Conservation (phyloP, 2,888 invertebrate genomes). For the Gasteruption jaculator region DNA sequence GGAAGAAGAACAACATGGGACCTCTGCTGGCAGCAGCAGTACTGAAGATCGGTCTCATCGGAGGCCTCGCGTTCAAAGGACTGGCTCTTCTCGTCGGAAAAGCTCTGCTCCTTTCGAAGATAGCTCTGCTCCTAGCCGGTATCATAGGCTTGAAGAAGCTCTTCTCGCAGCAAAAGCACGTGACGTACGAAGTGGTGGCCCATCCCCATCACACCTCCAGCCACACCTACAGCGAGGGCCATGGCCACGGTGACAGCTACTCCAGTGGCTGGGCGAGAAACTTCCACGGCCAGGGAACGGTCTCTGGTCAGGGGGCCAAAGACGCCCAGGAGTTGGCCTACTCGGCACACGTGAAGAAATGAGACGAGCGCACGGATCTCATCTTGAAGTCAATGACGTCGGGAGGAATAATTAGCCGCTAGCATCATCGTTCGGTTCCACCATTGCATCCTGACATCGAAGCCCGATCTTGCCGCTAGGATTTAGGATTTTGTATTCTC, state of each 20-base stretch:
- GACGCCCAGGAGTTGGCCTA: slow-evolving; percentile 63
- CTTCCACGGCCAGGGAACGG: slow-evolving; percentile 51
- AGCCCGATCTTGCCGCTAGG: too few relatives aligned
- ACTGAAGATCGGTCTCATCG: slow-evolving; percentile 76
- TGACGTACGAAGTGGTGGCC: slow-evolving; percentile 73
- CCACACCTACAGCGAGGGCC: slow-evolving; percentile 49
- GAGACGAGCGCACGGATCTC: too few relatives aligned
- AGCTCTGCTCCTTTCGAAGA: slow-evolving; percentile 79
- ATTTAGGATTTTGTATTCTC: too few relatives aligned
- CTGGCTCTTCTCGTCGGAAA: slow-evolving; percentile 78
- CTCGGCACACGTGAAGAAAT: slow-evolving; percentile 53
- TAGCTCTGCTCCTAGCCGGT: slow-evolving; percentile 73
- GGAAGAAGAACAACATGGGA: slow-evolving; percentile 70
- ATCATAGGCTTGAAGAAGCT: slow-evolving; percentile 81
- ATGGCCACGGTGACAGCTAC: slow-evolving; percentile 53
- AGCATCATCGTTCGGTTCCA: too few relatives aligned
- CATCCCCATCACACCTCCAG: slow-evolving; percentile 63
- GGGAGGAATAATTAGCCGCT: too few relatives aligned
- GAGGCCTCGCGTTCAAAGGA: slow-evolving; percentile 76
- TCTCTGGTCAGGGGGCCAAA: slow-evolving; percentile 30
- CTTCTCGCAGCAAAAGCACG: slow-evolving; percentile 69
- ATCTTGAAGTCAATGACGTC: too few relatives aligned
- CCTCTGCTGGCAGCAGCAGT: slow-evolving; percentile 71
- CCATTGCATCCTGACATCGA: too few relatives aligned
- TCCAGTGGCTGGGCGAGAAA: slow-evolving; percentile 63